These are phyloP conservation scores for Callimorpha dominula DNA, from an alignment of 2,888 invertebrate species.

Conservation along the genomic window DNA sequence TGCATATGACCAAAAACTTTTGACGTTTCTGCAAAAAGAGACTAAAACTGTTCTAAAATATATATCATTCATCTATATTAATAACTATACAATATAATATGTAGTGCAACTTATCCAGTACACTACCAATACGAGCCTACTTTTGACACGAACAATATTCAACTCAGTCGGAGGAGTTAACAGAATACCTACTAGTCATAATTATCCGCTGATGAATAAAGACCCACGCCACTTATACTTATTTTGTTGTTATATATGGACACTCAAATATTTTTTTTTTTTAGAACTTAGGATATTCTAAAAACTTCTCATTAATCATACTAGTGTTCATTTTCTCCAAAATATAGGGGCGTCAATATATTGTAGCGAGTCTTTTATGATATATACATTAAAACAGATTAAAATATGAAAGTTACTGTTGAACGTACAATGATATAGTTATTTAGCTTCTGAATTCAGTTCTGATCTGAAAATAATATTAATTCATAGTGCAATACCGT, in stretches of 20 bases:
- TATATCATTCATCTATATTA: no score
- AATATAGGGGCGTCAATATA: not conserved
- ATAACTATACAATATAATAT: not conserved
- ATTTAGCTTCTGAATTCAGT: not conserved
- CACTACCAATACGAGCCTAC: not conserved
- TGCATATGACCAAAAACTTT: no score
- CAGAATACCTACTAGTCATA: not conserved
- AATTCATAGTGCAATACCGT: not conserved
- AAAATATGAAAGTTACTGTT: not conserved
- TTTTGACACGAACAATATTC: not conserved
- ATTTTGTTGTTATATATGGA: no score
- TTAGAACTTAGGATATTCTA: not conserved
- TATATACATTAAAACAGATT: not conserved
- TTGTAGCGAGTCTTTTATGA: not conserved
- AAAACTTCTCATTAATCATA: no score
- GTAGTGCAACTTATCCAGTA: not conserved
- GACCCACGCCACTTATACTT: not conserved
- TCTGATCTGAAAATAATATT: not conserved
- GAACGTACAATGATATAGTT: not conserved
- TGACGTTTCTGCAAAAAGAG: no score
- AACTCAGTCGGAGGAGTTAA: not conserved
- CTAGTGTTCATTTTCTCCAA: not conserved
- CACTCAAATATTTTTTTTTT: not conserved
- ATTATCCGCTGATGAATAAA: not conserved
- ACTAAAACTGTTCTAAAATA: no score